Base-by-base conservation (phyloP, 2,888 invertebrate genomes). In the Lithodes maja region DNA sequence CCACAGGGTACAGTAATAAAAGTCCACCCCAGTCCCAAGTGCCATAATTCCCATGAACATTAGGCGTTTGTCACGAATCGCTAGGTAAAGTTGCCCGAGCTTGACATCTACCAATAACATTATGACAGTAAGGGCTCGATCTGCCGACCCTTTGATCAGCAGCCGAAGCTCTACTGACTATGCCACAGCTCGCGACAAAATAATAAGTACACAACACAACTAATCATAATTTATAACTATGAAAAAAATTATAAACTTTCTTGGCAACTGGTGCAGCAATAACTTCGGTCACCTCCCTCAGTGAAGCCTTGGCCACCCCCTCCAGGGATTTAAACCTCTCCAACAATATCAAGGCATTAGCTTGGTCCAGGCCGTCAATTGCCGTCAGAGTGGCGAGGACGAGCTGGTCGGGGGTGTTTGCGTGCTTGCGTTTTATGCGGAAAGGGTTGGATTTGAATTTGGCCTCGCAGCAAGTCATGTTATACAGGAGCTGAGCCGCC, bases 381-480 rank as follows among this genome's bases (percentile, higher is more conserved):
- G 17, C 33, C 17, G 61, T 61, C 49, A 68, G 49, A 33, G 15
- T 49, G 17, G 33, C 17, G 5, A 82, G 82, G 33, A 82, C 33
- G 3, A 68, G 61, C n/a, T 17, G 33, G 61, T 82, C 68, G 15
- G 82, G 82, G 9, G 54, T 53, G 33, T 68, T 55, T 12, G 5
- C 33, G 5, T 55, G 61, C 68, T 82, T 82, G 7, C 17, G 55
- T 17, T 61, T 55, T 17, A 82, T 61, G 12, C 82, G 82, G 68
- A 82, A 82, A 15, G 82, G 82, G 82, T 82, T 82, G 82, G 33
- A 49, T 33, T 82, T 82, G 3, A 61, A 52, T 33, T 82, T 82
- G 1, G 82, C 61, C 61, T 82, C 82, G 49, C 82, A 82, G 2
- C 7, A 7, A 49, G 68, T 68, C 82, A 82, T 82, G 49, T 61